A percentile compares a stretch with the other conserved stretches of the same genome.
Conservation (phyloP, 2,888 invertebrate genomes). For the Neria commutata region DNA sequence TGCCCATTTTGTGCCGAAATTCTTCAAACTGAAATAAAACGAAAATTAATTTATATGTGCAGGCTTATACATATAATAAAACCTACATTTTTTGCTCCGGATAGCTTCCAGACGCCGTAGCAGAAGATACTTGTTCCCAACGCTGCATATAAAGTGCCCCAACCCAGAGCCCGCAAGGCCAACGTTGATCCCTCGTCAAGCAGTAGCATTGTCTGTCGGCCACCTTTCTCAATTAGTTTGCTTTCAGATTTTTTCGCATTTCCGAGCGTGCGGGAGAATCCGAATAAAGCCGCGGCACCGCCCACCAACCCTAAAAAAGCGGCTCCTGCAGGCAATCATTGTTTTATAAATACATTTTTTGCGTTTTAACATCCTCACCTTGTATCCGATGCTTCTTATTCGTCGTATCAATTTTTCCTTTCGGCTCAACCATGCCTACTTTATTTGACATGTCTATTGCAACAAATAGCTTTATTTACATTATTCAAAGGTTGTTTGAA, state of each 20-base stretch:
- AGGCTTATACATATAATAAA: neutral
- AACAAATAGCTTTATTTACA: no score
- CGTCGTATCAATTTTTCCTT: no score
- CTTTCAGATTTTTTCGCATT: constrained; percentile 81
- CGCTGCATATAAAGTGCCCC: constrained; percentile 88
- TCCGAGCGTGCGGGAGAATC: constrained; percentile 80
- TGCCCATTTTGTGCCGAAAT: constrained; percentile 81
- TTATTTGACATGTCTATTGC: no score
- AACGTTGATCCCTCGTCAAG: constrained; percentile 79
- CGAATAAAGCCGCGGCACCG: constrained; percentile 79
- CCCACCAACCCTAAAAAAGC: constrained; percentile 58
- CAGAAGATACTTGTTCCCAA: constrained; percentile 81
- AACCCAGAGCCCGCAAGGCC: constrained; percentile 83
- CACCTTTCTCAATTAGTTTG: constrained; percentile 76
- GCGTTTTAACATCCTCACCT: no score
- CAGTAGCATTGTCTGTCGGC: constrained; percentile 68
- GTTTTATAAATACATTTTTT: no score
- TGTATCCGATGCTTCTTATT: no score
- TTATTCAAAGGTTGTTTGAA: no score
- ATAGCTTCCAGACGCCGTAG: constrained; percentile 85
- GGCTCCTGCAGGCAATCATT: constrained; percentile 48
- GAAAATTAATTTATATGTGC: constrained; percentile 4
- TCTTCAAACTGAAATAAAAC: constrained; percentile 72
- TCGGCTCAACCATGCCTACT: no score
- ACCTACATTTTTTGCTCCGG: constrained; percentile 83